Evolutionary conservation across 1,140 invertebrate species (phyloP), one percentile per base, ranked within the genome.

Genomic region (Drosophila miranda): DNA sequence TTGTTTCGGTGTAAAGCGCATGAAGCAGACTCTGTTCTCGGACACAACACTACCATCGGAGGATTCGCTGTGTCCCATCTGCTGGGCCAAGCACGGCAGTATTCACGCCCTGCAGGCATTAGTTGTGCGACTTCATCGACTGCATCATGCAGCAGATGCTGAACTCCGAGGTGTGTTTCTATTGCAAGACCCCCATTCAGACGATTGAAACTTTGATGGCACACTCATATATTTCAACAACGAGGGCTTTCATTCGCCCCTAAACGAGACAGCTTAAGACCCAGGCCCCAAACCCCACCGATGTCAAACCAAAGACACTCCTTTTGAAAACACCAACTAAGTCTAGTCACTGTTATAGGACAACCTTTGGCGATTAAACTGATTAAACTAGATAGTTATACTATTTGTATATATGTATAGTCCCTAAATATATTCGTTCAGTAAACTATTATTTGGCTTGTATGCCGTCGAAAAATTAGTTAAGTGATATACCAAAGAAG

Each of bases 101-200:
- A 13, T 96, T 96, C 79, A 91, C 93, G 54, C 95, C 95, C 0
- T 96, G 95, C 89, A 92, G 93, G 68, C 95, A 96, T 88, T 92
- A 93, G 68, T 95, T 95, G 16, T 16, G 16, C 16, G 16, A 16
- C 4, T 96, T 95, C 92, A 93, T 88, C 89, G 92, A 53, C 50
- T 97, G 96, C 80, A 96, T 97, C 73, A 94, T 95, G 90, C 95
- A 96, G 62, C 96, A 97, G 89, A 91, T 97, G 45, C 93, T 97
- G 91, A 96, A 95, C 86, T 95, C 94, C 21, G 95, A 94, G 55
- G 94, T 96, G 66, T 97, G 96, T 79, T 97, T 97, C 91, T 97
- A 97, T 87, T 97, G 96, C 86, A 97, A 96, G 90, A 92, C 93
- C 11, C 92, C 92, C 0, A 95, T 96, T 43, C 92, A 93, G 1